Base-by-base conservation (phyloP, 1,140 invertebrate genomes). In the Drosophila nannoptera region DNA sequence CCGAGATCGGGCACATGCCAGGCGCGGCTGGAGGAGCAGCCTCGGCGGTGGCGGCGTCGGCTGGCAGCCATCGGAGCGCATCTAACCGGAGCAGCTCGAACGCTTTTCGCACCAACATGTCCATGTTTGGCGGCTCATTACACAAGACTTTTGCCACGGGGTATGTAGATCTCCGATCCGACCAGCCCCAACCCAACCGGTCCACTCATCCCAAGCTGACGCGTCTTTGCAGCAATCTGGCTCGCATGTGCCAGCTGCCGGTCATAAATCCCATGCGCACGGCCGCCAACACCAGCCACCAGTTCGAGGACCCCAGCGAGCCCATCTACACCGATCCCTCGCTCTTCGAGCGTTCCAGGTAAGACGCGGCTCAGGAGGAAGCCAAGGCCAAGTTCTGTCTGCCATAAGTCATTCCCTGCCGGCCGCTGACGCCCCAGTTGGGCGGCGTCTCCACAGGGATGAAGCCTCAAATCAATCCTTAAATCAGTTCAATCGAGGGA, bases 271-370 rank as follows among this genome's bases (percentile, higher is more conserved):
- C 89, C 53, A 88, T 90, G 56, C 82, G 88, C 55, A 88, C 70
- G 11, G 50, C 64, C 48, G 62, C 48, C 36, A 74, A 75, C 35
- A 61, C 38, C 48, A 72, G 43, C 50, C 84, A 87, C 56, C 83
- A 90, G 22, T 95, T 94, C 71, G 93, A 95, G 75, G 96, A 97
- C 89, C 96, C 96, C 7, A 97, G 96, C 80, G 96, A 97, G 88
- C 96, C 96, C 2, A 97, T 97, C 69, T 97, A 97, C 88, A 97
- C 96, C 0, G 96, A 97, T 90, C 96, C 96, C 0, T 96, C 96
- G 2, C 90, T 97, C 7, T 97, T 97, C 81, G 96, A 97, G 90
- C 92, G 95, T 78, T 94, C 95, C 48, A 88, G 95, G 91, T 90
- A 43, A 43, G 8, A 0, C 35, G 35, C 35, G 8, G 35, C 22